Evolutionary conservation across 2,113 vertebrate species (phyloP), one percentile per base, ranked within the genome.

Genomic region (Blennius ocellaris): DNA sequence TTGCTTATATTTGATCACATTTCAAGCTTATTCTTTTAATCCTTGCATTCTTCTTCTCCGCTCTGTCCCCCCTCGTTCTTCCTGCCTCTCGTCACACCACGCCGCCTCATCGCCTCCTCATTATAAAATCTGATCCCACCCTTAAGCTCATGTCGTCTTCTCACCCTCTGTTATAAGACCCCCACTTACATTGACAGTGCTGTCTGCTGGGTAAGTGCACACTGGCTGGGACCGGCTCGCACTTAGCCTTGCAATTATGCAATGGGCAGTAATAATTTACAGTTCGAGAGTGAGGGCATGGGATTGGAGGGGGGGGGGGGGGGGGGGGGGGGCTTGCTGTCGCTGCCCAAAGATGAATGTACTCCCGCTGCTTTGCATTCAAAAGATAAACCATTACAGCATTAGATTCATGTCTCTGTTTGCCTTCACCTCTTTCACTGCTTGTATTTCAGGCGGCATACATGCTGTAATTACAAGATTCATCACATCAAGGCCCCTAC

Each of bases 201-300:
- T 55, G 38, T 66, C 54, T 76, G 64, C n/a, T 9, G 62, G 44
- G 52, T 61, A 65, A 66, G 65, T 63, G 62, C 55, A 58, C n/a
- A 38, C 58, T 12, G 52, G 40, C 47, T 73, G 50, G 66, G 79
- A 54, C 45, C 21, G 63, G 69, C 73, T 67, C n/a, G 38, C 56
- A 75, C 55, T 77, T 69, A 64, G 58, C 43, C 48, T 56, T 83
- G 55, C 79, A 75, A 87, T 77, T 88, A 86, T 84, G 71, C 72
- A 70, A 73, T 17, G 60, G 65, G 40, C 70, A 67, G 82, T 80
- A 83, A 85, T 83, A 85, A 87, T 87, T 79, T 55, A 84, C 69
- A 63, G 76, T 82, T 65, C 69, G 50, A 70, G 72, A 76, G 79
- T 11, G 64, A 49, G 44, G 78, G 44, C 21, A 30, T 30, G 21